Conservation (phyloP, 2,888 invertebrate genomes). For the Diabrotica balteata region DNA sequence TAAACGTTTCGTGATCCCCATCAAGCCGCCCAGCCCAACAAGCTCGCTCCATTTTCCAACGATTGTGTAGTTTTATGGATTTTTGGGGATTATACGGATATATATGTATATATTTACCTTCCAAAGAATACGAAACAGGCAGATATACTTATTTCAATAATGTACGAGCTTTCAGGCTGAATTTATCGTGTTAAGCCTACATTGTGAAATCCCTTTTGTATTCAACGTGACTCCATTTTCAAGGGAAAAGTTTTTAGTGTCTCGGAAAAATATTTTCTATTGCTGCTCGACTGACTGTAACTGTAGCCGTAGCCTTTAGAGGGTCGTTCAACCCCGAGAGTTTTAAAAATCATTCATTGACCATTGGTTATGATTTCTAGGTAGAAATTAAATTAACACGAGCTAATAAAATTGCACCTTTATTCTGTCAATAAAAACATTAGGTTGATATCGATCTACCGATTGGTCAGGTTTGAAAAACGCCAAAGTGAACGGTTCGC, state of each 20-base stretch:
- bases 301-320: background rate
- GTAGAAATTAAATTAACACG: too few species aligned
- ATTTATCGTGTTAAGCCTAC: conserved; percentile 29
- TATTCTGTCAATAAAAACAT: too few species aligned
- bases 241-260: conserved; percentile 24
- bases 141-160: conserved; percentile 34
- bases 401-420: too few species aligned
- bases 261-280: conserved; percentile 19
- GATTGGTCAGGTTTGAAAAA: too few species aligned
- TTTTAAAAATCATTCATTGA: too few species aligned
- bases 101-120: conserved; percentile 13
- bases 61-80: conserved; percentile 23
- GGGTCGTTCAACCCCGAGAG: background rate
- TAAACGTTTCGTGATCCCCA: conserved; percentile 19
- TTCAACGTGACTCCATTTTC: conserved; percentile 23
- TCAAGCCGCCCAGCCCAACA: background rate
- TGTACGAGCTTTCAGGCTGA: conserved; percentile 30
- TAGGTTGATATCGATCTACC: too few species aligned
- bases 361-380: too few species aligned
- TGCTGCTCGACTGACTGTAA: background rate
- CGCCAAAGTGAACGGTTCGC: too few species aligned
- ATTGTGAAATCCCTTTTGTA: conserved; percentile 25
- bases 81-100: conserved; percentile 19
- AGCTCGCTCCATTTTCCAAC: conserved; percentile 15
- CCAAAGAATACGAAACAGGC: conserved; percentile 22